Percentiles rank a stretch among this genome's conserved stretches.
phyloP scores from a whole-genome alignment of 2,113 vertebrate species.

The Oreotrochilus melanogaster region DNA sequence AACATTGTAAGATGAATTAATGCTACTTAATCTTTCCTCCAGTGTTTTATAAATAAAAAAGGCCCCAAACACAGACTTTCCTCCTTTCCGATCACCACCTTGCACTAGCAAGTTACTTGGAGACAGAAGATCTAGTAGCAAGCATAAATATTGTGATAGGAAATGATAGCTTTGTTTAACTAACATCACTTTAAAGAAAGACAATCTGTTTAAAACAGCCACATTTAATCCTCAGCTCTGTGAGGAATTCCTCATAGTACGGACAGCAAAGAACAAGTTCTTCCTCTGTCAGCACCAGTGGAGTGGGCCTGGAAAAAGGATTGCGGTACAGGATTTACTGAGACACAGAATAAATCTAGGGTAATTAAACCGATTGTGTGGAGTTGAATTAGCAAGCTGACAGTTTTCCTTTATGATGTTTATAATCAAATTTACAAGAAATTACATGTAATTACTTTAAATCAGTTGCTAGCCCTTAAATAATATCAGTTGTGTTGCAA shows the following conservation, averaged over 20 bases:
- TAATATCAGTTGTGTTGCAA: constrained; percentile 4
- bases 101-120: constrained; percentile 34
- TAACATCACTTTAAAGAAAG: constrained; percentile 55
- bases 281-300: background rate
- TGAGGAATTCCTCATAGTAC: constrained; percentile 11
- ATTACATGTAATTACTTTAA: background rate
- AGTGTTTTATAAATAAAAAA: constrained; percentile 71
- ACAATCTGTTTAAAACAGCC: constrained; percentile 52
- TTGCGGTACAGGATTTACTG: background rate
- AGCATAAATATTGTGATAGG: constrained; percentile 72
- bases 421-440: background rate
- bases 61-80: background rate
- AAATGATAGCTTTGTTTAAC: constrained; percentile 68
- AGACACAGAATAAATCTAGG: background rate
- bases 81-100: constrained; percentile 46
- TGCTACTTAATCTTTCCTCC: constrained; percentile 59
- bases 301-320: constrained; percentile 27
- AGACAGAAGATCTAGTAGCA: constrained; percentile 57
- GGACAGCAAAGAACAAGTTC: constrained; percentile 7
- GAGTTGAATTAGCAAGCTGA: background rate
- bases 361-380: background rate
- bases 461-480: constrained; percentile 1
- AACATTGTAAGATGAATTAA: constrained; percentile 72
- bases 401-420: constrained; percentile 10
- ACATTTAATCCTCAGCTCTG: constrained; percentile 47